Conservation (phyloP, 1,140 invertebrate species). For the Ceratina calcarata region DNA sequence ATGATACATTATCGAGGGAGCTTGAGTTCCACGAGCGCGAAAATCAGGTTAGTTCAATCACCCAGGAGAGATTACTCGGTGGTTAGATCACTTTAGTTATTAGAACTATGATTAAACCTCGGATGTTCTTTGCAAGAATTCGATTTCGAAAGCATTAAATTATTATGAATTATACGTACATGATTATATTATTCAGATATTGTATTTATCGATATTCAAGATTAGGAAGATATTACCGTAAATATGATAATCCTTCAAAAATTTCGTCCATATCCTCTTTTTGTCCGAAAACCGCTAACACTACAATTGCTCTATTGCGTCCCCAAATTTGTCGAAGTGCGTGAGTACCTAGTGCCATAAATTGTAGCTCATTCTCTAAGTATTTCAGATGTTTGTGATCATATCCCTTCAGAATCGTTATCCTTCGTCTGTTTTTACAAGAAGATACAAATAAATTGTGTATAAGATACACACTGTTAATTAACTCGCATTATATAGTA, state of each 20-base stretch:
- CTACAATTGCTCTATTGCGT: conserved; percentile 45
- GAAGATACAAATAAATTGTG: not conserved
- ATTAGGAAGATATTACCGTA: conserved; percentile 28
- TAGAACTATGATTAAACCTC: too few relatives aligned
- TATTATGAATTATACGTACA: too few relatives aligned
- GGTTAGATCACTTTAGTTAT: too few relatives aligned
- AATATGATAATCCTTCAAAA: conserved; percentile 56
- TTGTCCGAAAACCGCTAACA: conserved; percentile 62
- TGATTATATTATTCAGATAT: not conserved
- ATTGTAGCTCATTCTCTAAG: conserved; percentile 56
- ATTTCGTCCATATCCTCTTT: conserved; percentile 59
- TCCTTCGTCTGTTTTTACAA: conserved; percentile 52
- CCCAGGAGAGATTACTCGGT: too few relatives aligned
- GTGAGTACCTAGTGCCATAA: conserved; percentile 41
- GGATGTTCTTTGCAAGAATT: too few relatives aligned
- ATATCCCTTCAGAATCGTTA: conserved; percentile 64
- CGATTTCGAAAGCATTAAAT: too few relatives aligned
- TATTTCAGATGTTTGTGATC: conserved; percentile 68
- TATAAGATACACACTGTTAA: not conserved
- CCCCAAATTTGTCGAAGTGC: conserved; percentile 47
- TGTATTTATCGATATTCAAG: not conserved
- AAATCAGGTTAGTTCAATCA: too few relatives aligned
- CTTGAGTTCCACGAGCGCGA: too few relatives aligned
- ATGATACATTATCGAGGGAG: conserved; percentile 1
- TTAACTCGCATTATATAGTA: conserved; percentile 32